Percentiles rank a stretch among this genome's conserved stretches.
Conservation (phyloP, 2,888 invertebrate species). For the Andrena haemorrhoa region DNA sequence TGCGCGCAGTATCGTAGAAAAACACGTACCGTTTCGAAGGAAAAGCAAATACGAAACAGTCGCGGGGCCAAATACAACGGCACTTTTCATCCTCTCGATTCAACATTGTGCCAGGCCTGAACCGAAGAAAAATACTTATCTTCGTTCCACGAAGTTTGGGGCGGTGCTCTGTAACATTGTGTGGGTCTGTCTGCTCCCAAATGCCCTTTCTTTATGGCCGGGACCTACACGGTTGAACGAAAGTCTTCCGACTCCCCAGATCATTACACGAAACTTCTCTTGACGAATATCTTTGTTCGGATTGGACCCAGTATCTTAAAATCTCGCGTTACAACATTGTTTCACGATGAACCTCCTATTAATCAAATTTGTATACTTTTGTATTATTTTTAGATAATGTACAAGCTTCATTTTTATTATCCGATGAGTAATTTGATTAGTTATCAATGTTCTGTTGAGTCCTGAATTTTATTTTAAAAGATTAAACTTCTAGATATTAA, state of each 20-base stretch:
- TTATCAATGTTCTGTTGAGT: too few relatives aligned
- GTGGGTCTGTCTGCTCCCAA: conserved; percentile 3
- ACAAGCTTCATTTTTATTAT: too few relatives aligned
- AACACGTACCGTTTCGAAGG: conserved; percentile 13
- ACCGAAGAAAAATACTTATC: conserved; percentile 40
- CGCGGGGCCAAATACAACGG: conserved; percentile 15
- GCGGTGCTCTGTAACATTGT: conserved; percentile 38
- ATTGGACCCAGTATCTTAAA: not conserved
- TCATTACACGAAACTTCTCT: not conserved
- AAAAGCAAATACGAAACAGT: conserved; percentile 10
- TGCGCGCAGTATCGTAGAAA: conserved; percentile 1
- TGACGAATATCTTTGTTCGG: not conserved
- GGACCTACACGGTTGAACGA: conserved; percentile 24
- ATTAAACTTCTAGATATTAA: too few relatives aligned
- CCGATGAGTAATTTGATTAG: too few relatives aligned
- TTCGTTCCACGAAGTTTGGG: conserved; percentile 31
- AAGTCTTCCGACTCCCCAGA: not conserved
- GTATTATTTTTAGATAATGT: too few relatives aligned
- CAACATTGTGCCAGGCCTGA: conserved; percentile 45
- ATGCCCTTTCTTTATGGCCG: not conserved
- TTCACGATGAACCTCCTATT: not conserved
- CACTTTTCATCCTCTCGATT: conserved; percentile 16
- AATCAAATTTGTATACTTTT: too few relatives aligned
- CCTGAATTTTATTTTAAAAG: too few relatives aligned
- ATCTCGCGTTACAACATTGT: conserved; percentile 9